Conservation (phyloP, 2,113 vertebrate species). For the Odocoileus hemionus region DNA sequence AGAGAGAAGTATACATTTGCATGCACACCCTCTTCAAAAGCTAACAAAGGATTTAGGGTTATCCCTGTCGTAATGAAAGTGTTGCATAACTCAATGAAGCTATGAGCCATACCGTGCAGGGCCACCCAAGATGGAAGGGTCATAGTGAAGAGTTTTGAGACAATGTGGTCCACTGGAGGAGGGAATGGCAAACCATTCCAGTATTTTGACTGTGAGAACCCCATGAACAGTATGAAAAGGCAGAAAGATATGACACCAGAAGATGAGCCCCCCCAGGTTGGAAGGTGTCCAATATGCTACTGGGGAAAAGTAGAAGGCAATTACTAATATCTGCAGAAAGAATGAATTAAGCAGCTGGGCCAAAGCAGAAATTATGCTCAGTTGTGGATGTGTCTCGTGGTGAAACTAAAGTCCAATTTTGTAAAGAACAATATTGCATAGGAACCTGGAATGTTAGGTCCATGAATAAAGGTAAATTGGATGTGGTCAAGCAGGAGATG, state of each 20-base stretch:
- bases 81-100: neutral
- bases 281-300: neutral
- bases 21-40: neutral
- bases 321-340: neutral
- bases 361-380: neutral
- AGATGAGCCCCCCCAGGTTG: neutral
- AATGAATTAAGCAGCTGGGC: neutral
- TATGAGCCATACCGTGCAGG: neutral
- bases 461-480: neutral
- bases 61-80: neutral
- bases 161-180: neutral
- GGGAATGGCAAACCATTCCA: neutral
- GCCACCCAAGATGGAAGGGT: neutral
- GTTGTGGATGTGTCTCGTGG: neutral
- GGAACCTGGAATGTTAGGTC: neutral
- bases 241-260: neutral
- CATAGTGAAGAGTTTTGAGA: neutral
- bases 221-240: neutral
- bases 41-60: neutral
- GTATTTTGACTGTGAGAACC: neutral
- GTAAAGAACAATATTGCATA: neutral
- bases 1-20: neutral
- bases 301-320: neutral
- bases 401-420: neutral
- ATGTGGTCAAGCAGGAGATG: neutral